Base-by-base conservation (phyloP, 2,113 vertebrate species). In the Tautogolabrus adspersus region DNA sequence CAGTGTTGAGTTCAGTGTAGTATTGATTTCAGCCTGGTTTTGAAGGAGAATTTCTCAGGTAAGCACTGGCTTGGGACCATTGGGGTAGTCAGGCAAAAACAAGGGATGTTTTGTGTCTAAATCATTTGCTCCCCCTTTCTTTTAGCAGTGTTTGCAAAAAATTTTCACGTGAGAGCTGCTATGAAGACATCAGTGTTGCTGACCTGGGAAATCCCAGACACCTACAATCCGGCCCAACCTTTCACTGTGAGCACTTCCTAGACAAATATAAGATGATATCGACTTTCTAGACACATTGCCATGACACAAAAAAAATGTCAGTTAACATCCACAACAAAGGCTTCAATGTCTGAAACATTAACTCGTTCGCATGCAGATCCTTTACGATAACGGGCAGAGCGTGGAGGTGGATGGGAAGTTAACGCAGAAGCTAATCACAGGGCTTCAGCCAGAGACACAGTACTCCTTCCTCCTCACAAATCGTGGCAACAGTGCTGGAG, bases 101-200 rank as follows among this genome's bases (percentile, higher is more conserved):
- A 59, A 46, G 56, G 21, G 12, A 67, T 75, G 56, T 46, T 59
- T 90, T 94, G 83, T 94, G 94, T 96, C 96, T 98, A 96, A 97
- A 96, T 97, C 91, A 92, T 79, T 60, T 87, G 94, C 95, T 95
- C 93, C 94, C 86, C 95, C 94, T 96, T 96, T 95, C 95, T 97
- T 96, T 98, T 99, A 99, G 98, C 98, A 99, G 98, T 99, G 97
- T 99, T 99, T 95, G 98, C 98, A 99, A 99, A 99, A 96, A 99
- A 99, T 94, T 99, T 99, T 92, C 97, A 98, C 87, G 98, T 99
- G 93, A 99, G 96, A 96, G 97, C 97, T 89, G 98, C 98, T 87
- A 99, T 97, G 96, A 99, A 99, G 96, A 96, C 98, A 8, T 99
- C 98, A 0, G 98, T 99, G 85, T 91, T 99, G 83, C 94, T 99